These are phyloP conservation scores for Gerris lacustris DNA, from an alignment of 2,888 invertebrate genomes.

Conservation along the genomic window DNA sequence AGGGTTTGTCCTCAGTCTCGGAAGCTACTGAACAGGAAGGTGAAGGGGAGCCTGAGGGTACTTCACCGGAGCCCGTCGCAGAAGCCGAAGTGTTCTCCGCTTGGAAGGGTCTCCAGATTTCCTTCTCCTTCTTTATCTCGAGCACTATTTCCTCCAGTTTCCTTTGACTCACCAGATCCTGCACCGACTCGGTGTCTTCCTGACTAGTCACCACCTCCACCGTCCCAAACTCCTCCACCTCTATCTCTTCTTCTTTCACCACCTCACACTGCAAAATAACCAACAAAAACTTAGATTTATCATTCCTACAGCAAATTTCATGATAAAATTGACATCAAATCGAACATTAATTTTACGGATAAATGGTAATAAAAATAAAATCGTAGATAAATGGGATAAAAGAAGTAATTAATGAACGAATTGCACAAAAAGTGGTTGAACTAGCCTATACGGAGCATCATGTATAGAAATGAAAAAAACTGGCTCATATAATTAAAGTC, in stretches of 20 bases:
- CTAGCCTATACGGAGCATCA: too few relatives aligned
- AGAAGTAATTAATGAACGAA: too few relatives aligned
- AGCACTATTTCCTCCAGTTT: constrained; percentile 28
- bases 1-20: constrained; percentile 16
- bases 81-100: constrained; percentile 9
- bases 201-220: not conserved
- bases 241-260: constrained; percentile 28
- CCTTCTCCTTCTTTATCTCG: constrained; percentile 31
- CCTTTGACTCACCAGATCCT: constrained; percentile 9
- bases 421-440: too few relatives aligned
- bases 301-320: too few relatives aligned
- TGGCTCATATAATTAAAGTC: too few relatives aligned
- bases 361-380: too few relatives aligned
- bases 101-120: constrained; percentile 33
- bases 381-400: too few relatives aligned
- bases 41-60: constrained; percentile 13
- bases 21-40: constrained; percentile 9
- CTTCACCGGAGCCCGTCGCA: constrained; percentile 6
- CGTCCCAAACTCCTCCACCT: not conserved
- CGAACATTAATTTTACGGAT: too few relatives aligned
- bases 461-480: too few relatives aligned
- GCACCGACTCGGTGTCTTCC: not conserved
- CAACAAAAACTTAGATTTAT: too few relatives aligned
- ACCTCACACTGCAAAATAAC: not conserved
- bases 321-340: too few relatives aligned